Evolutionary conservation across 2,113 vertebrate species (phyloP), one percentile per base, ranked within the genome.

Genomic region (Oreochromis aureus): DNA sequence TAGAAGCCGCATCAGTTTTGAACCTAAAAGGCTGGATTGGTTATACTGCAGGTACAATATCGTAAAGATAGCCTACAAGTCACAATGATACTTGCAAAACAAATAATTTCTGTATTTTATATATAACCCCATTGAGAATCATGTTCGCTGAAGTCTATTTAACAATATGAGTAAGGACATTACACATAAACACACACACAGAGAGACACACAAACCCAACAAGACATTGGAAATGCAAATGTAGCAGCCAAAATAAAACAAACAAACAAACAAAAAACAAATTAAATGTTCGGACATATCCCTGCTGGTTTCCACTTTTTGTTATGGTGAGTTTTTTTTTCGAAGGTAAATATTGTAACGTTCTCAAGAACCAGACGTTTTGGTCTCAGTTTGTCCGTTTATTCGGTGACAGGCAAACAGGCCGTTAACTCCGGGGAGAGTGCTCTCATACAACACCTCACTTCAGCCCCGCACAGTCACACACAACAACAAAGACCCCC

Each of bases 241-340:
- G 12, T 13, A 13, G 12, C 55, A 56, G 55, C 22, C 55, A 56
- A 2, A 0, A 15, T 56, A 13, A 56, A 27, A 56, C 4, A 56
- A 56, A 24, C 24, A 24, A 24, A 24, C 24, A 3, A 27, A 27
- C 27, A 27, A 13, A 56, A 13, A 24, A 13, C 6, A 24, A 56
- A 55, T 10, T 22, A 11, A 6, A 55, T 6, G n/a, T 55, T 55
- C 10, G 0, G 53, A 0, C 10, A 2, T 55, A 6, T 55, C 53
- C 10, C n/a, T 55, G n/a, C 11, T 55, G 19, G 22, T 55, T 55
- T 22, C n/a, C 53, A 22, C n/a, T 55, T 22, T 55, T 55, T 55
- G n/a, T 22, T 55, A 22, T 55, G 19, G 53, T 22, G 22, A 55
- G 32, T 6, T 3, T 54, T 55, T 55, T 55, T 54, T 55, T 22